A percentile compares a stretch with the other conserved stretches of the same genome.
These are phyloP conservation scores for Augochlora pura DNA, from an alignment of 1,140 invertebrate species.

Conservation along the genomic window DNA sequence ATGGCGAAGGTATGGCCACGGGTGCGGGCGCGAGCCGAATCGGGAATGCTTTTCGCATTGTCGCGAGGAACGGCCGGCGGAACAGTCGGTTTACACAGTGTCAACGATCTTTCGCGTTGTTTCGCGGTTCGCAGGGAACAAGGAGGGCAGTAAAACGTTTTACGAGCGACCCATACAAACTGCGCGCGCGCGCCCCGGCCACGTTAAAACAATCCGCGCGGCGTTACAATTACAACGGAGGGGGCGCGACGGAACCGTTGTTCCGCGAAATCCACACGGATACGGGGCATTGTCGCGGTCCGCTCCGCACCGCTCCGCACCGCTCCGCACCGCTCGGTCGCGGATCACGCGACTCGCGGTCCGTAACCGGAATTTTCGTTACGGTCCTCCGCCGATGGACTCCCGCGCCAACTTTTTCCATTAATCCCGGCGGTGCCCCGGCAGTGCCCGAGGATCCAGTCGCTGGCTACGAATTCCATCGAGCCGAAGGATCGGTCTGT, in stretches of 20 bases:
- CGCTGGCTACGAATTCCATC: too few species aligned
- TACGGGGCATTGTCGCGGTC: slow-evolving; percentile 5
- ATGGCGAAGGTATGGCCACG: too few species aligned
- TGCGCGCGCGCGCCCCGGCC: slow-evolving; percentile 27
- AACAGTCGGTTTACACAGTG: slow-evolving; percentile 44
- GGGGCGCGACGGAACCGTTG: slow-evolving; percentile 29
- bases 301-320: background rate
- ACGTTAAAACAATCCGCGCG: slow-evolving; percentile 50
- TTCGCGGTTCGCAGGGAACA: slow-evolving; percentile 38
- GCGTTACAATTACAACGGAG: slow-evolving; percentile 44
- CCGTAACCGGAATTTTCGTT: too few species aligned
- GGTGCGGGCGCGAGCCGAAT: background rate
- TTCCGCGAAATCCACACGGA: slow-evolving; percentile 11
- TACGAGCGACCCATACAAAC: slow-evolving; percentile 44
- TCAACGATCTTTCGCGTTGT: slow-evolving; percentile 47
- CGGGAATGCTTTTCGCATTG: background rate
- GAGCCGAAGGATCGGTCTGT: too few species aligned
- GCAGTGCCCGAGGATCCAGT: too few species aligned
- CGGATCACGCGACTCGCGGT: slow-evolving; percentile 24
- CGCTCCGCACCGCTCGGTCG: background rate
- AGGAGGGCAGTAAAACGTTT: slow-evolving; percentile 53
- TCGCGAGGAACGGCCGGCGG: slow-evolving; percentile 10
- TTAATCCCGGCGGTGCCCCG: too few species aligned
- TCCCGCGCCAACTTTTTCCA: too few species aligned
- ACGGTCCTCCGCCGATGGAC: too few species aligned